Conservation (phyloP, 2,797 vertebrate species). For the Helarctos malayanus region DNA sequence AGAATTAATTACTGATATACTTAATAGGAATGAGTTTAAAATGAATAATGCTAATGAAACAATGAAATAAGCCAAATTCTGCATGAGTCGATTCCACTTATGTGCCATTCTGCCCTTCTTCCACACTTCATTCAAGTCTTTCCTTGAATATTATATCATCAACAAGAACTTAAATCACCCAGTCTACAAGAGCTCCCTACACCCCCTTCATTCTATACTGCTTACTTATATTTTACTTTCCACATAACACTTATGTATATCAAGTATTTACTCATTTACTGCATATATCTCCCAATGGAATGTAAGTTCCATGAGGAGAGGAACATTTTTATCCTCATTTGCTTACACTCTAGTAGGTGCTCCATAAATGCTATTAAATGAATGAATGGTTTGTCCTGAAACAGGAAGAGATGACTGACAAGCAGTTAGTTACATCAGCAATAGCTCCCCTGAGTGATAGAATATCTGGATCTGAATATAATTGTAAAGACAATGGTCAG, state of each 20-base stretch:
- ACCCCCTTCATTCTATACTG: neutral
- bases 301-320: neutral
- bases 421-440: neutral
- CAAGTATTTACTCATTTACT: neutral
- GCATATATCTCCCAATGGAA: neutral
- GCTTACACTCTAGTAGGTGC: neutral
- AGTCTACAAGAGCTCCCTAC: neutral
- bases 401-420: neutral
- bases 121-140: neutral
- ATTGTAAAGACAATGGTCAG: neutral
- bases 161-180: neutral
- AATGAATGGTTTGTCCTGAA: neutral
- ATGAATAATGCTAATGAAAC: neutral
- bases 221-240: neutral
- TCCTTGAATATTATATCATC: neutral
- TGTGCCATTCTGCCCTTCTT: neutral
- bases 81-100: neutral
- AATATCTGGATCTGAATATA: neutral
- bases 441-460: neutral
- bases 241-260: neutral
- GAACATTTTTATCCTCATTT: neutral
- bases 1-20: neutral
- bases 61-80: neutral
- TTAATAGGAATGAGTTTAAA: neutral
- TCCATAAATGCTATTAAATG: neutral